These are phyloP conservation scores for Protomyctophum bolini DNA, from an alignment of 2,113 vertebrate genomes.

Conservation along the genomic window DNA sequence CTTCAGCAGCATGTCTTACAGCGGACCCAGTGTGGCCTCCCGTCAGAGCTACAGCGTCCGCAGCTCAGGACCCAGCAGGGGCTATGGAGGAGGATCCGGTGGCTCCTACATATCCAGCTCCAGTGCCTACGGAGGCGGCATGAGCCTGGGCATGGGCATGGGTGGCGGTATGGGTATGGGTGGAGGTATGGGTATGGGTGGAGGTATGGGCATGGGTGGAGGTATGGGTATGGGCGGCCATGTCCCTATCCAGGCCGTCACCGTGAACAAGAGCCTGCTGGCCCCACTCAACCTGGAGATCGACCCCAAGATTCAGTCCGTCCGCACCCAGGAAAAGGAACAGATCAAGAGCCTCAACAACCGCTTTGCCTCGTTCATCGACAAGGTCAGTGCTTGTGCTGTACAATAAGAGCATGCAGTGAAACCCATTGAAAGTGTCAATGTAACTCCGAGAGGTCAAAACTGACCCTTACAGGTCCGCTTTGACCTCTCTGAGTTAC, in stretches of 20 bases:
- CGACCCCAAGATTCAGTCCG: constrained; percentile 87
- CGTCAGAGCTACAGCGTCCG: constrained; percentile 64
- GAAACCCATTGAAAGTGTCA: no score
- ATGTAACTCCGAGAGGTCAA: no score
- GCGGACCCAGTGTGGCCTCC: constrained; percentile 42
- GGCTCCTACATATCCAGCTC: constrained; percentile 60
- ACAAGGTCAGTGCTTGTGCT: constrained; percentile 84
- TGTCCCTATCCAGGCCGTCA: constrained; percentile 86
- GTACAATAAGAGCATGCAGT: neutral
- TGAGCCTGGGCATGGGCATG: constrained; percentile 57
- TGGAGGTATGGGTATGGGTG: constrained; percentile 29
- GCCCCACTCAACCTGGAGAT: constrained; percentile 89
- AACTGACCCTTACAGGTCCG: no score
- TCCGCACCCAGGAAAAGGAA: constrained; percentile 92
- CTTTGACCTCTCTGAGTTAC: no score
- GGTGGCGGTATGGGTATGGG: constrained; percentile 17
- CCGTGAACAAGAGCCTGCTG: constrained; percentile 89
- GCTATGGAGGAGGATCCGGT: constrained; percentile 67
- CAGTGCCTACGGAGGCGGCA: constrained; percentile 59
- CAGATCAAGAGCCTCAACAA: constrained; percentile 96
- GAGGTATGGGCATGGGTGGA: constrained; percentile 24
- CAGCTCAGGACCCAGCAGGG: constrained; percentile 62
- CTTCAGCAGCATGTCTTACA: constrained; percentile 78
- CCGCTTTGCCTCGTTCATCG: constrained; percentile 87
- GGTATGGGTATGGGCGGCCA: constrained; percentile 20